A percentile compares a stretch with the other conserved stretches of the same genome.
Evolutionary conservation across 2,888 invertebrate species (phyloP).

Genomic region (Linnaemya tessellans): DNA sequence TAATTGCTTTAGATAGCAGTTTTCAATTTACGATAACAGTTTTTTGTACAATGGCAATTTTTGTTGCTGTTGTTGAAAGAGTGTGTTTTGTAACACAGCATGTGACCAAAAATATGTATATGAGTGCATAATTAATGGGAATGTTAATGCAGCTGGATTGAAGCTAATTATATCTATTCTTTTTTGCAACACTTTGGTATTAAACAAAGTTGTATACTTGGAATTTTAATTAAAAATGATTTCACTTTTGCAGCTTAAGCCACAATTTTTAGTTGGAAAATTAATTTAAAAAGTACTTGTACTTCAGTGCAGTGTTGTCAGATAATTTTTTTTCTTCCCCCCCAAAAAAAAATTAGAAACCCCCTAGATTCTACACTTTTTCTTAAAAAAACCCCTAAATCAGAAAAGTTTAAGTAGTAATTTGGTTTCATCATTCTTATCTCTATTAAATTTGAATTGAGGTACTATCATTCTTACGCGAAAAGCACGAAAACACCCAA

Average conservation of each 20-base stretch:
- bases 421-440: too few species aligned
- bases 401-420: too few species aligned
- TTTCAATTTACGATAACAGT: slow-evolving; percentile 50
- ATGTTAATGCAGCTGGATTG: background rate
- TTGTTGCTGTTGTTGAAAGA: background rate
- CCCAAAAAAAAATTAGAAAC: too few species aligned
- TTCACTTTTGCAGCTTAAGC: background rate
- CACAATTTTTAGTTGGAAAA: background rate
- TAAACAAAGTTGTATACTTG: background rate
- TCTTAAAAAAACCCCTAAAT: too few species aligned
- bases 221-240: background rate
- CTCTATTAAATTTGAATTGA: too few species aligned
- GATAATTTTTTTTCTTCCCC: too few species aligned
- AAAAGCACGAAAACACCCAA: too few species aligned
- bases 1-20: slow-evolving; percentile 42
- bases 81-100: slow-evolving; percentile 21
- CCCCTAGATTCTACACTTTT: too few species aligned
- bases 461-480: too few species aligned
- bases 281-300: too few species aligned
- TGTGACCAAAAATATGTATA: slow-evolving; percentile 31
- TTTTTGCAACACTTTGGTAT: background rate
- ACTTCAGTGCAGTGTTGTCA: too few species aligned
- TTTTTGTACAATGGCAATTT: slow-evolving; percentile 10
- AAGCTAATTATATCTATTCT: background rate
- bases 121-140: slow-evolving; percentile 17